phyloP scores from a whole-genome alignment of 2,113 vertebrate species.

The Danio rerio region DNA sequence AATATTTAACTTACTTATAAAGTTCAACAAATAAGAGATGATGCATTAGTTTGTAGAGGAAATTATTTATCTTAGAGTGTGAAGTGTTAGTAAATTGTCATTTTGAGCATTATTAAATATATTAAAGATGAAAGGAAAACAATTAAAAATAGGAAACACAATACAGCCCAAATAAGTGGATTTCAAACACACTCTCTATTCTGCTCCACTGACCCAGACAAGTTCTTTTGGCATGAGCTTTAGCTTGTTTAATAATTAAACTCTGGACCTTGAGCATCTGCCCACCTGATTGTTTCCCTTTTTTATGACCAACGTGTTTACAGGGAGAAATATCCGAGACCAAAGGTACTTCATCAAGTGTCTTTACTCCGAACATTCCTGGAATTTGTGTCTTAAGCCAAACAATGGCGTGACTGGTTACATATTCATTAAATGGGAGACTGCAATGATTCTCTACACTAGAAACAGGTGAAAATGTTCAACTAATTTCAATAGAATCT shows the following conservation, averaged over 20 bases:
- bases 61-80: background rate
- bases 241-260: conserved; percentile 52
- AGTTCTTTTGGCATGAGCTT: conserved; percentile 1
- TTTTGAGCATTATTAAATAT: background rate
- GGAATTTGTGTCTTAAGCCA: conserved; percentile 13
- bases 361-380: background rate
- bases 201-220: background rate
- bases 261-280: background rate
- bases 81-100: background rate
- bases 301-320: conserved; percentile 45
- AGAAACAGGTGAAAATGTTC: background rate
- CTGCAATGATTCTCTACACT: background rate
- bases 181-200: background rate
- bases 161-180: background rate
- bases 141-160: background rate
- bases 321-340: conserved; percentile 44
- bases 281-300: no score
- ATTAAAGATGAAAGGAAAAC: background rate
- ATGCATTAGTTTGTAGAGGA: background rate
- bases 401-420: background rate
- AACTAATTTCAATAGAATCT: background rate
- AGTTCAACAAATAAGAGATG: background rate
- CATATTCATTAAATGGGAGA: background rate
- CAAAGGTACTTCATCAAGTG: conserved; percentile 63
- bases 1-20: background rate